phyloP scores from a whole-genome alignment of 2,888 invertebrate species.

The Chloromyia formosa region DNA sequence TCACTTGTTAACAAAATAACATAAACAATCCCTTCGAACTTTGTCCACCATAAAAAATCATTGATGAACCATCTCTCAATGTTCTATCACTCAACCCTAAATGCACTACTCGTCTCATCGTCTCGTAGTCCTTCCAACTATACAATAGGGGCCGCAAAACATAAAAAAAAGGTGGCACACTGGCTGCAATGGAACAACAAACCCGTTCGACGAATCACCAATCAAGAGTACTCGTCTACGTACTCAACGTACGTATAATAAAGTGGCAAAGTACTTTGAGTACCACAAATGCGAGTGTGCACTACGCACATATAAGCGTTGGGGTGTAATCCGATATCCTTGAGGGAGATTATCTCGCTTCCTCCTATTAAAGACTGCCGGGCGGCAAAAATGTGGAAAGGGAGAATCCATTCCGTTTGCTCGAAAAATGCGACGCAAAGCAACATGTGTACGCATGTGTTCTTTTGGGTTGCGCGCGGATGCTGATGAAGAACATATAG shows the following conservation, averaged over 20 bases:
- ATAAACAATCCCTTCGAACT: no score
- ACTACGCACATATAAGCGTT: not conserved
- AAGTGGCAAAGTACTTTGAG: constrained; percentile 7
- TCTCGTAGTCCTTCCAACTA: no score
- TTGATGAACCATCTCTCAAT: no score
- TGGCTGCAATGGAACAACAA: constrained; percentile 15
- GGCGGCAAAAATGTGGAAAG: not conserved
- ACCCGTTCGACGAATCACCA: not conserved
- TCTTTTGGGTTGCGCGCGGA: constrained; percentile 1
- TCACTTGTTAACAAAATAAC: no score
- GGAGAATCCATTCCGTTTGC: not conserved
- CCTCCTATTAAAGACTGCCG: constrained; percentile 18
- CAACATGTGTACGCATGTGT: constrained; percentile 37
- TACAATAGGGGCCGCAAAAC: no score
- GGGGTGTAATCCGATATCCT: constrained; percentile 36
- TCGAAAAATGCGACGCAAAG: not conserved
- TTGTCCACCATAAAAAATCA: no score
- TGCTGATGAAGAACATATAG: no score
- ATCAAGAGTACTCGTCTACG: not conserved
- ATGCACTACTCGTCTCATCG: no score
- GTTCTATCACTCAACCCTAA: no score
- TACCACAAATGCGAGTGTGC: no score
- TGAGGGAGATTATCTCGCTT: constrained; percentile 38
- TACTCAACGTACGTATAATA: not conserved
- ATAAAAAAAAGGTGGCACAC: no score